Evolutionary conservation across 2,888 invertebrate genomes (phyloP), one percentile per base, ranked within the genome.

Genomic region (Xylota segnis): DNA sequence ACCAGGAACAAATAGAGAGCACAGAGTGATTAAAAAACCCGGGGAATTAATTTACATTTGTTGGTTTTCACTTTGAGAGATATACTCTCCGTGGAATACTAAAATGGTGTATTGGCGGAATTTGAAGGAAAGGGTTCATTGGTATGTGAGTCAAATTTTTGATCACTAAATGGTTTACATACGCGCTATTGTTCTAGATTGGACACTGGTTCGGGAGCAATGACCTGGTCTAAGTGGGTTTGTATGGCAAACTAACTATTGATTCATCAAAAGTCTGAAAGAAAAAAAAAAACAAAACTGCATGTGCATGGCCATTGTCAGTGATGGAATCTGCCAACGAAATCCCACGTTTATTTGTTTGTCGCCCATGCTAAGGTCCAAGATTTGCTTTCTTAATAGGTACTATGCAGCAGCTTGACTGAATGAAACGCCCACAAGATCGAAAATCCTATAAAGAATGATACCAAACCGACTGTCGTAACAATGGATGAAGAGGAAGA

Each of bases 281-380:
- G 3, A 23, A 3, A 23, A 23, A 3, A 23, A 23, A 23, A 23
- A 23, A 23, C 5, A 72, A 52, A 65, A 79, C 65, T 83, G 78
- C 72, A 83, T 82, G 74, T 56, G 29, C 37, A 40, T 37, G 43
- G 43, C 0, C 23, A 47, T 7, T 45, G 45, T 14, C 23, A 14
- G 14, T 43, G 54, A 7, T 43, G 52, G 47, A 81, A 74, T 81
- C 65, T 81, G 81, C 84, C 81, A 81, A 71, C 58, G 54, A 47
- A 72, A 65, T 81, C 81, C 84, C 84, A 84, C 84, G 84, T 84
- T 65, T 58, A 84, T 84, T 84, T 84, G 71, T 83, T 58, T 50
- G 65, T 75, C 84, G 84, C 81, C 81, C 84, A 84, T 84, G 47
- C 70, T 54, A 61, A 75, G 75, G 81, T 81, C 75, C 70, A 59